These are phyloP conservation scores for Fissipunctia ypsillon DNA, from an alignment of 2,888 invertebrate species.

Conservation along the genomic window DNA sequence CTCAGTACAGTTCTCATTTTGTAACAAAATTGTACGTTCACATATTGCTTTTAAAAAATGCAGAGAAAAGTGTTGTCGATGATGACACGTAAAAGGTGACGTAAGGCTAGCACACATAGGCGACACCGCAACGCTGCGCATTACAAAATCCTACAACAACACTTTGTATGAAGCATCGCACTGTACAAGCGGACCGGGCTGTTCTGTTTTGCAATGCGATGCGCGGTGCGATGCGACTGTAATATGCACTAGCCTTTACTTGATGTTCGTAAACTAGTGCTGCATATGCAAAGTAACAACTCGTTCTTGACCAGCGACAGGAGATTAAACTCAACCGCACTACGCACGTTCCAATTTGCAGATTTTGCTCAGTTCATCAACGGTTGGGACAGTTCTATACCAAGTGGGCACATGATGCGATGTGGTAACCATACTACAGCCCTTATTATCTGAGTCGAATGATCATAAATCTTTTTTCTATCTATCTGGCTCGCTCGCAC, in stretches of 20 bases:
- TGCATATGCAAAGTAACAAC: constrained; percentile 17
- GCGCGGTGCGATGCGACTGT: neutral
- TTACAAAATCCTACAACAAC: no score
- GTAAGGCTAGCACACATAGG: no score
- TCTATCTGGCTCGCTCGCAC: no score
- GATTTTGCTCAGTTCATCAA: constrained; percentile 7
- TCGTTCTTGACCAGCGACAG: constrained; percentile 4
- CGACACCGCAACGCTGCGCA: no score
- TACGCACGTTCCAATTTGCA: constrained; percentile 10
- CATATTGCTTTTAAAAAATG: neutral
- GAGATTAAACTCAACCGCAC: constrained; percentile 24
- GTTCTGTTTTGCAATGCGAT: neutral
- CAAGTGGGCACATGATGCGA: neutral
- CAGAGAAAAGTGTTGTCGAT: neutral
- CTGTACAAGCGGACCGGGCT: neutral
- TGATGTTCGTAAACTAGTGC: neutral
- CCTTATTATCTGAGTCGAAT: neutral
- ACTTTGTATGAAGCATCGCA: neutral
- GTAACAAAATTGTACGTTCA: neutral
- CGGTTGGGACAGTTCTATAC: neutral
- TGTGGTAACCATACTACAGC: neutral
- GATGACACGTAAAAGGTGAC: no score
- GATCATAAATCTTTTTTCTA: neutral
- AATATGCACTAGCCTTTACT: no score
- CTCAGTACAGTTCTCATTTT: neutral